These are phyloP conservation scores for Platycercus adscitus DNA, from an alignment of 2,113 vertebrate species.

Conservation along the genomic window DNA sequence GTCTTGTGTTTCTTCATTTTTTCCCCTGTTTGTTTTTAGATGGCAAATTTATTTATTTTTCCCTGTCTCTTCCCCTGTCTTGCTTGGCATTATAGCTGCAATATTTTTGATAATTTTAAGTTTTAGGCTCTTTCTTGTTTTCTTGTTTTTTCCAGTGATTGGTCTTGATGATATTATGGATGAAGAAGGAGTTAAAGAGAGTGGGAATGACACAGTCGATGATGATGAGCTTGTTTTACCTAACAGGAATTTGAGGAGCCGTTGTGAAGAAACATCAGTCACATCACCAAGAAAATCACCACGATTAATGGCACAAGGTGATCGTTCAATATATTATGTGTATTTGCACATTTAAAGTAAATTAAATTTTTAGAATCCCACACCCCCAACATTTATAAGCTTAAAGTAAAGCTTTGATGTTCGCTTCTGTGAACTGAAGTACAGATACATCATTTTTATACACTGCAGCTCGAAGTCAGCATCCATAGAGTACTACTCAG, in stretches of 20 bases:
- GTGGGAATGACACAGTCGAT: conserved; percentile 77
- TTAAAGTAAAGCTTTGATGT: neutral
- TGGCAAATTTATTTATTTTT: neutral
- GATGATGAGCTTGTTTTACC: conserved; percentile 79
- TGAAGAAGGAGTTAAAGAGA: conserved; percentile 82
- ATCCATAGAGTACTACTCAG: neutral
- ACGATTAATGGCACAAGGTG: conserved; percentile 84
- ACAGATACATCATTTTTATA: neutral
- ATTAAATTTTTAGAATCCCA: neutral
- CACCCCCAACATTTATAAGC: neutral
- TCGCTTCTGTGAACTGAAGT: neutral
- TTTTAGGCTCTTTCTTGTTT: conserved; percentile 56
- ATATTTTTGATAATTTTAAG: neutral
- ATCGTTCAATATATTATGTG: neutral
- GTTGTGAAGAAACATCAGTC: conserved; percentile 74
- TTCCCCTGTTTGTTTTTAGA: neutral
- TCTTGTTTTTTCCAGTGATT: conserved; percentile 72
- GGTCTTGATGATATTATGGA: conserved; percentile 85
- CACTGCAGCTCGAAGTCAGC: neutral
- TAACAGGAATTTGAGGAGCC: conserved; percentile 77
- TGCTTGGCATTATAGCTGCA: neutral
- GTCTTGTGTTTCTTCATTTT: neutral
- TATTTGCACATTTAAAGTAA: neutral
- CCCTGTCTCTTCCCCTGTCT: neutral
- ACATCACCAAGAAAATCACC: conserved; percentile 83